Evolutionary conservation across 2,888 invertebrate species (phyloP), one percentile per base, ranked within the genome.

Genomic region (Galerucella calmariensis): DNA sequence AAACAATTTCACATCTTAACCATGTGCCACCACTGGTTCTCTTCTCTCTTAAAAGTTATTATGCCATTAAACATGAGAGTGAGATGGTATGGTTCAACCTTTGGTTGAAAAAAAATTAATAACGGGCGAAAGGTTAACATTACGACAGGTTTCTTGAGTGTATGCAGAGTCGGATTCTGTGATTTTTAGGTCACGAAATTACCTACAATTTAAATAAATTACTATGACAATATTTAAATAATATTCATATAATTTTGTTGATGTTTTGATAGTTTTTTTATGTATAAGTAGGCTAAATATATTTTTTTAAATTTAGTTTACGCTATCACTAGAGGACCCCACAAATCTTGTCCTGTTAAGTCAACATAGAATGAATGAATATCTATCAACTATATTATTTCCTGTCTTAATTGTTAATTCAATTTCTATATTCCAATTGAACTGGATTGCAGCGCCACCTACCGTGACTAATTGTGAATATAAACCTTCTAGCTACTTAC

Each of bases 111-210:
- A 75, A 76, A 77, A 74, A 72, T 73, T 72, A 73, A 75, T 77
- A 78, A 78, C 77, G 75, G 75, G 72, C 67, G 75, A 79, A 77
- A 79, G 77, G 79, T 78, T 78, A 79, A 73, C 65, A 76, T 78
- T 75, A 79, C 76, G 76, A 79, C 77, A 76, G 78, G 76, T 77
- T 77, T 73, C 61, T 72, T 62, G 72, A 74, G 70, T 62, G 72
- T 59, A 48, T 8, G 48, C 72, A 72, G 72, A 61, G 72, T 16
- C 48, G 72, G 14, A 72, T 27, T 66, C 6, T 16, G 41, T 24
- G 24, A 71, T 71, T 71, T 70, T 44, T 11, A 16, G 41, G 63
- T 63, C 63, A 63, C 20, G 16, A 35, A 35, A 2, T 14, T 14
- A n/a, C 35, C n/a, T 53, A 6, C 61, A 35, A 35, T 14, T 24